Evolutionary conservation across 2,797 vertebrate genomes (phyloP).

Genomic region (Sylvilagus floridanus): DNA sequence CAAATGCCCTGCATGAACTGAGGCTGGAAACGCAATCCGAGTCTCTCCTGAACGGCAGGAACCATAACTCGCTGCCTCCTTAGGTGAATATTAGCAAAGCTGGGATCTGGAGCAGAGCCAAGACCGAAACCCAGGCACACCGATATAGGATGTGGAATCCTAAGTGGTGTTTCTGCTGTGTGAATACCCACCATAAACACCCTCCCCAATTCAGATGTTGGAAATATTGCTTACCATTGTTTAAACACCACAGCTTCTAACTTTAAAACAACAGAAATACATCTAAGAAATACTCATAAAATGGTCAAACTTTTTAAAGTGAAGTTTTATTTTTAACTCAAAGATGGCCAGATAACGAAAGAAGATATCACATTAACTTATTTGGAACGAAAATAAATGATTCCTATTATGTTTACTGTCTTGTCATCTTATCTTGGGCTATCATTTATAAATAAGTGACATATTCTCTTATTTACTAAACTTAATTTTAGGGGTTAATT

Average conservation of each 20-base stretch:
- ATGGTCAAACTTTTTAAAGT: conserved; percentile 24
- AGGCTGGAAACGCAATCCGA: too few species aligned
- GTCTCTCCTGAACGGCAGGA: too few species aligned
- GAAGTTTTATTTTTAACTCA: conserved; percentile 39
- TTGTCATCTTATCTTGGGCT: neutral
- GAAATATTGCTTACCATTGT: conserved; percentile 36
- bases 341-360: conserved; percentile 1
- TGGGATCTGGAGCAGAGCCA: too few species aligned
- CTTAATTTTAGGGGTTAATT: conserved; percentile 44
- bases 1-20: too few species aligned
- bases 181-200: too few species aligned
- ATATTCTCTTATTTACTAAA: conserved; percentile 3
- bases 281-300: neutral
- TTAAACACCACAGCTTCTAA: conserved; percentile 1
- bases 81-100: too few species aligned
- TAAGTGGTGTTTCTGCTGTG: too few species aligned
- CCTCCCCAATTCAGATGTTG: neutral
- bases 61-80: too few species aligned
- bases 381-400: neutral
- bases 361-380: neutral
- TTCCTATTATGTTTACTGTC: neutral
- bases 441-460: neutral
- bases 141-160: too few species aligned
- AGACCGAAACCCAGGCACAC: too few species aligned
- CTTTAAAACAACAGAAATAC: neutral